Conservation (phyloP, 2,888 invertebrate genomes). For the Caenorhabditis sp. region DNA sequence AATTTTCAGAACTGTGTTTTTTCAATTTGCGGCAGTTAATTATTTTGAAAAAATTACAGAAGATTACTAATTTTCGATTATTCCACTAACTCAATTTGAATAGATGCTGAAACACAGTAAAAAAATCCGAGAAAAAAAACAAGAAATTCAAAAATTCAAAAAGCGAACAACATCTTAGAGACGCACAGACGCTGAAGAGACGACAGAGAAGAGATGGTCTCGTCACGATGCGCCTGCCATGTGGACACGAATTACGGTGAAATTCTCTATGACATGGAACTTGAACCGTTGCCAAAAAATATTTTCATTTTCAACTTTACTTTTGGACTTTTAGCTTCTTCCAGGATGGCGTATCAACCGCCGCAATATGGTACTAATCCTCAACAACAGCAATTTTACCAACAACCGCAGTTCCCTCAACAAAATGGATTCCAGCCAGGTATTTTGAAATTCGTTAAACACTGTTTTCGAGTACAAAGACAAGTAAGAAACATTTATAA, state of each 20-base stretch:
- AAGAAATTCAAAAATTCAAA: constrained; percentile 20
- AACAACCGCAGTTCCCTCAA: constrained; percentile 16
- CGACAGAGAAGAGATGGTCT: constrained; percentile 15
- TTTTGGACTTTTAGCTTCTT: background rate
- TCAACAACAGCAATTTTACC: constrained; percentile 26
- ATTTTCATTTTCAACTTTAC: constrained; percentile 5
- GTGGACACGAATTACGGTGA: constrained; percentile 3
- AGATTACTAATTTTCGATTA: too few species aligned
- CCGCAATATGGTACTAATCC: constrained; percentile 23
- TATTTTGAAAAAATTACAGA: too few species aligned
- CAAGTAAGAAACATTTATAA: background rate
- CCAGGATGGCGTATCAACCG: constrained; percentile 37
- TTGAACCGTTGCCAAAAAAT: constrained; percentile 26
- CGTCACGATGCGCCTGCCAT: constrained; percentile 14
- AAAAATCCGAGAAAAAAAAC: background rate
- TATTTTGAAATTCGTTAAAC: constrained; percentile 4
- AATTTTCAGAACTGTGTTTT: too few species aligned
- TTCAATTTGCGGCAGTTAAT: too few species aligned
- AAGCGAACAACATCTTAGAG: constrained; percentile 9
- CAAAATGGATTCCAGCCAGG: constrained; percentile 25
- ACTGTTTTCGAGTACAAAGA: too few species aligned
- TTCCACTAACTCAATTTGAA: background rate
- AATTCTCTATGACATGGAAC: constrained; percentile 38
- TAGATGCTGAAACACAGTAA: background rate
- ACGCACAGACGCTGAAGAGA: background rate